These are phyloP conservation scores for Syritta pipiens DNA, from an alignment of 2,888 invertebrate genomes.

Conservation along the genomic window DNA sequence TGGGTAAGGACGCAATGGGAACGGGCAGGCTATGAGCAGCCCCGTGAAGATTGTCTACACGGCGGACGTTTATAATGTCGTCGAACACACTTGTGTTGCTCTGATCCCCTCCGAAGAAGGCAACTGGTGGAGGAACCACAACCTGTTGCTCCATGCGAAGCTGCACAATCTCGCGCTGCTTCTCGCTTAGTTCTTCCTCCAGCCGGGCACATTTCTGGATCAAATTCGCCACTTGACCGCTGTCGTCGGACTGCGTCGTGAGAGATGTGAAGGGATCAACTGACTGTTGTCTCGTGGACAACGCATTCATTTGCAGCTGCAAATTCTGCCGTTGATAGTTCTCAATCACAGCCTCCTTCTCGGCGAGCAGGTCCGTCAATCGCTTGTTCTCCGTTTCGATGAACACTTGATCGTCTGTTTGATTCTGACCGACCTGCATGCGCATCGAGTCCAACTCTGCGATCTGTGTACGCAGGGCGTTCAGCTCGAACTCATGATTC, in stretches of 20 bases:
- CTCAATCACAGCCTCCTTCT: conserved; percentile 80
- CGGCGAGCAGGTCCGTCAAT: conserved; percentile 80
- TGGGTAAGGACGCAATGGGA: not conserved
- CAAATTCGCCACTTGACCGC: conserved; percentile 63
- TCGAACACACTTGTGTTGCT: conserved; percentile 75
- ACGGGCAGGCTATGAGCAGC: conserved; percentile 13
- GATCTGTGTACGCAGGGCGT: conserved; percentile 76
- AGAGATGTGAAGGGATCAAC: conserved; percentile 45
- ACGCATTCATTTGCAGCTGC: conserved; percentile 74
- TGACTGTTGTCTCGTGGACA: conserved; percentile 51
- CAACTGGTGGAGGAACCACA: conserved; percentile 73
- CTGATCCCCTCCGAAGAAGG: conserved; percentile 75
- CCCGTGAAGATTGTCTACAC: conserved; percentile 51
- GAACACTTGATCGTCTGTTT: conserved; percentile 79
- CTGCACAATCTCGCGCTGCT: conserved; percentile 70
- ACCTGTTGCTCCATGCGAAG: conserved; percentile 63
- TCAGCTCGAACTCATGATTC: conserved; percentile 77
- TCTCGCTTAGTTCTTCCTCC: conserved; percentile 69
- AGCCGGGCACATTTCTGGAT: conserved; percentile 60
- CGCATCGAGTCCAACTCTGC: conserved; percentile 77
- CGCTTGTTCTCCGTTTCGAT: conserved; percentile 82
- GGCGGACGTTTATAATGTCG: conserved; percentile 75
- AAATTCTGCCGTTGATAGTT: conserved; percentile 77
- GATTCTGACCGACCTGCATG: conserved; percentile 78
- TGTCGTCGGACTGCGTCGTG: conserved; percentile 51